Conservation (phyloP, 2,113 vertebrate genomes). For the Psilopsiagon aymara region DNA sequence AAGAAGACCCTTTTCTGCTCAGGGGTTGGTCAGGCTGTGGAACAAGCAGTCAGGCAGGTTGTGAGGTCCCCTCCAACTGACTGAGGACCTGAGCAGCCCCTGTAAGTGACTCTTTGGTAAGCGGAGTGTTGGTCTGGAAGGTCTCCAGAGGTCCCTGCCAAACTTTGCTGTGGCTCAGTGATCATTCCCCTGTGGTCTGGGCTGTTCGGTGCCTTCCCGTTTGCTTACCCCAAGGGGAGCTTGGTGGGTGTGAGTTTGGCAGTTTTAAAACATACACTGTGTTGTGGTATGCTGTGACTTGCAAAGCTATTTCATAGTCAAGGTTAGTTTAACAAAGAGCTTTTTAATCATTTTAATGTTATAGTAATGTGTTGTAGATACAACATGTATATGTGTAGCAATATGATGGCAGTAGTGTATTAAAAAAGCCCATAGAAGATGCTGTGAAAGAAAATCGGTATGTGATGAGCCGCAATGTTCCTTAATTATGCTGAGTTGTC, state of each 20-base stretch:
- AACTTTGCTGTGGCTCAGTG: too few relatives aligned
- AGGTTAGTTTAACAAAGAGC: background rate
- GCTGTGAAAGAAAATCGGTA: background rate
- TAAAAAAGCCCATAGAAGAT: background rate
- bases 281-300: background rate
- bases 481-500: background rate
- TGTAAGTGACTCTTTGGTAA: background rate
- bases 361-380: background rate
- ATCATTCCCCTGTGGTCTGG: rapidly evolving
- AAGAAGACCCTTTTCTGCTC: background rate
- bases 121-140: too few relatives aligned
- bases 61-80: background rate
- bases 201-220: background rate
- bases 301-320: background rate
- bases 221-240: background rate
- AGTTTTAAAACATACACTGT: background rate
- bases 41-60: background rate
- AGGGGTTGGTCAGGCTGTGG: background rate
- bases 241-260: background rate
- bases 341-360: background rate
- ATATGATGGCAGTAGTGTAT: background rate
- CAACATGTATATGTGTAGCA: too few relatives aligned
- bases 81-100: background rate
- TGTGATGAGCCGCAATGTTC: background rate
- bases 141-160: background rate